Evolutionary conservation across 2,797 vertebrate species (phyloP).

Genomic region (Vespertilio murinus): DNA sequence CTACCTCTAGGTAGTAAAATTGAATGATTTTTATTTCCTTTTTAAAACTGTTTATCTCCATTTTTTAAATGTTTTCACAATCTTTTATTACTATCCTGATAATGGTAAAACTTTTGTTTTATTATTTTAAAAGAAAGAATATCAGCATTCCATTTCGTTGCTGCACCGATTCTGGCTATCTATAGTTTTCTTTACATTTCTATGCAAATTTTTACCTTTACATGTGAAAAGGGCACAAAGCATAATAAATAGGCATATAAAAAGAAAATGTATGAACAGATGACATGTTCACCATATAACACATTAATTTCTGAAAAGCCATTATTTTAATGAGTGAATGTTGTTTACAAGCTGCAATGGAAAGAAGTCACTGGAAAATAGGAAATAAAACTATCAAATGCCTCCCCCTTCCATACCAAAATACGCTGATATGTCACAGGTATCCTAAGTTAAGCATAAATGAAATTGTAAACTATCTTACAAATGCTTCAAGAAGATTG

Average conservation of each 20-base stretch:
- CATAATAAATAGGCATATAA: neutral
- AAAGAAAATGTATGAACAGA: slow-evolving; percentile 11
- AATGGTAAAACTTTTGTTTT: neutral
- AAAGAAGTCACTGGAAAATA: neutral
- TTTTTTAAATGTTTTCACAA: slow-evolving; percentile 36
- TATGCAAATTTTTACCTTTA: slow-evolving; percentile 5
- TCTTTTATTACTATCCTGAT: slow-evolving; percentile 4
- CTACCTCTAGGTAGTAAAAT: neutral
- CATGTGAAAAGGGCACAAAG: neutral
- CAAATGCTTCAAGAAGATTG: neutral
- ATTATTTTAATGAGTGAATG: slow-evolving; percentile 22
- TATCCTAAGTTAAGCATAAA: slow-evolving; percentile 22
- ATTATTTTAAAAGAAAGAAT: slow-evolving; percentile 11
- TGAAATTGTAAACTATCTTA: neutral
- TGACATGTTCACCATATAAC: neutral
- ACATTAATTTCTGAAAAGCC: slow-evolving; percentile 26
- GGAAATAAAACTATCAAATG: neutral
- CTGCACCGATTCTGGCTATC: neutral
- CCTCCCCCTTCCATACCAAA: neutral
- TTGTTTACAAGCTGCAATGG: neutral
- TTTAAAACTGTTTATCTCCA: neutral
- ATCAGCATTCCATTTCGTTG: neutral
- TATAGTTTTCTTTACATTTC: slow-evolving; percentile 17
- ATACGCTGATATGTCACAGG: neutral
- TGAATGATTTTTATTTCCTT: neutral